Conservation (phyloP, 2,797 vertebrate species). For the Hippoglossus hippoglossus region DNA sequence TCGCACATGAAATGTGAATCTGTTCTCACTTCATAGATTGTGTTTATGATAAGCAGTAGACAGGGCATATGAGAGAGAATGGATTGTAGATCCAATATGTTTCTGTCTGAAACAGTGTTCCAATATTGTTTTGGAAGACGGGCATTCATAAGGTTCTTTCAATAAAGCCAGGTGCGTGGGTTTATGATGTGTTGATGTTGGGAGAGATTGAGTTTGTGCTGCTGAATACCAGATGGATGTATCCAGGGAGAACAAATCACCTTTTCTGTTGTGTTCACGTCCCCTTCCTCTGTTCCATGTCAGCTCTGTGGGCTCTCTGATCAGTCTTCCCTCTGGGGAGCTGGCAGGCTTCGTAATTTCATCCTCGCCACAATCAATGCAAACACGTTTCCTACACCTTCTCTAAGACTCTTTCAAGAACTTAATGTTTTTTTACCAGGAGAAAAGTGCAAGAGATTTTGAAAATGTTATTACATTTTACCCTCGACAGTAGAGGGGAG, state of each 20-base stretch:
- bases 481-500: conserved; percentile 29
- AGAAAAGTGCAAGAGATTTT: conserved; percentile 48
- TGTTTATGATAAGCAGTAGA: conserved; percentile 78
- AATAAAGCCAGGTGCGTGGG: conserved; percentile 84
- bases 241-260: conserved; percentile 82
- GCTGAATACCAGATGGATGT: conserved; percentile 86
- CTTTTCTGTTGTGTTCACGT: conserved; percentile 79
- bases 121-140: conserved; percentile 83
- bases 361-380: conserved; percentile 79
- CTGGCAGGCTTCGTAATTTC: conserved; percentile 79
- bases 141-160: conserved; percentile 83
- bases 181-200: conserved; percentile 88
- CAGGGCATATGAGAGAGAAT: conserved; percentile 73
- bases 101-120: conserved; percentile 80
- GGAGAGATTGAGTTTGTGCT: conserved; percentile 85
- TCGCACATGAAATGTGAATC: conserved; percentile 74
- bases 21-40: conserved; percentile 70
- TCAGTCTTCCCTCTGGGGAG: conserved; percentile 78
- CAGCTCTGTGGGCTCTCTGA: conserved; percentile 78
- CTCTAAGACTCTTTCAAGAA: conserved; percentile 56
- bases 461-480: conserved; percentile 59
- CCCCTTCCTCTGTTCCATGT: conserved; percentile 72
- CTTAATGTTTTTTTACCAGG: conserved; percentile 59
- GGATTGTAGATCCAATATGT: conserved; percentile 81
- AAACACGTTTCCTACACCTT: conserved; percentile 71